Conservation (phyloP, 1,140 invertebrate species). For the Dinothrombium tinctorium region DNA sequence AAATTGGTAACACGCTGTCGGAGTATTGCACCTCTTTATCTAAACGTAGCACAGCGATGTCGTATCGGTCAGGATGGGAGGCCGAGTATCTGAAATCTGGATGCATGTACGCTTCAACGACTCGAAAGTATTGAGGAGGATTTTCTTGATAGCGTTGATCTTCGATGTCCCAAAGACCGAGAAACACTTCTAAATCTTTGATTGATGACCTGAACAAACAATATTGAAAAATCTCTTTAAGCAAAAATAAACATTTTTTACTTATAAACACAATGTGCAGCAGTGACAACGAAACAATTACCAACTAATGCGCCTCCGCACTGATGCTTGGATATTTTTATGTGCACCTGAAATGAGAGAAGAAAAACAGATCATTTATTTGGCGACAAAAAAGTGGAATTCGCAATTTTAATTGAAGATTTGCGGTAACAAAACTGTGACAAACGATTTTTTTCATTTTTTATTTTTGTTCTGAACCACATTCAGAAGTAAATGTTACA, state of each 20-base stretch:
- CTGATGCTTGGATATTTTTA: slow-evolving; percentile 52
- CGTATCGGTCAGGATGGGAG: slow-evolving; percentile 50
- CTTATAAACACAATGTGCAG: slow-evolving; percentile 25
- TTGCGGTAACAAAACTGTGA: no score
- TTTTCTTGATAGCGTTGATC: slow-evolving; percentile 33
- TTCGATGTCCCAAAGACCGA: slow-evolving; percentile 53
- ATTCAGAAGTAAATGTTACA: no score
- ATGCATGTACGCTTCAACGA: slow-evolving; percentile 45
- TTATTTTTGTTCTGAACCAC: no score
- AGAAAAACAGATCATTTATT: not conserved
- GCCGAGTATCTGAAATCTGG: slow-evolving; percentile 51
- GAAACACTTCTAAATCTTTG: slow-evolving; percentile 46
- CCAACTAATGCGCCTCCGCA: slow-evolving; percentile 30
- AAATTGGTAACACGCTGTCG: slow-evolving; percentile 51
- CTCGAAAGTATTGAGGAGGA: slow-evolving; percentile 39
- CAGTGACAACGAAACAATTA: slow-evolving; percentile 27
- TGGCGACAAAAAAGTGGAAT: not conserved
- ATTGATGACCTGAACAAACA: slow-evolving; percentile 29
- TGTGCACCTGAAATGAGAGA: slow-evolving; percentile 34
- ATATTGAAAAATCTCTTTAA: not conserved
- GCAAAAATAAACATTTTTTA: slow-evolving; percentile 9
- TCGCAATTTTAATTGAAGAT: no score
- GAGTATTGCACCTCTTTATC: slow-evolving; percentile 35
- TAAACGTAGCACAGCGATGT: slow-evolving; percentile 51
- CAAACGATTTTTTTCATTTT: no score